phyloP scores from a whole-genome alignment of 2,113 vertebrate genomes.

The Lepus timidus region DNA sequence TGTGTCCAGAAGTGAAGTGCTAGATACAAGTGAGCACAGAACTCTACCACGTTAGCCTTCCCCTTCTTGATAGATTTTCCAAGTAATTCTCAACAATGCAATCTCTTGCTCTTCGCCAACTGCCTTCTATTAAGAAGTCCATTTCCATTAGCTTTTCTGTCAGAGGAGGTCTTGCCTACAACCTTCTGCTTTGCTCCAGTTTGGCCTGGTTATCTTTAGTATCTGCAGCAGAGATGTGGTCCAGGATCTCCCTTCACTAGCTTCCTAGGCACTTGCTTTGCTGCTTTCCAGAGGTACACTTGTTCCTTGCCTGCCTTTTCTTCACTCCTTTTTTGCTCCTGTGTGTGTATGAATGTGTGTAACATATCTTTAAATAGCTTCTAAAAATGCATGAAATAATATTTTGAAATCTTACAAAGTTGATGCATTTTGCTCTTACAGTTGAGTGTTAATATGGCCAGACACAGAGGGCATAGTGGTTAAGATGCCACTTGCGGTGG shows the following conservation, averaged over 20 bases:
- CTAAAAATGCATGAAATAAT: background rate
- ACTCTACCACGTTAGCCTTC: background rate
- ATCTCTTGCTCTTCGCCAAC: background rate
- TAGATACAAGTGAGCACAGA: background rate
- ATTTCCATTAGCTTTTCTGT: slow-evolving; percentile 1
- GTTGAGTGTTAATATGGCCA: background rate
- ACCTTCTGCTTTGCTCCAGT: background rate
- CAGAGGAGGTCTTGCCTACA: background rate
- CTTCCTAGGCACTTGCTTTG: background rate
- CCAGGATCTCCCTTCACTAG: background rate
- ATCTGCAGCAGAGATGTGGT: background rate
- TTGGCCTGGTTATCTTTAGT: background rate
- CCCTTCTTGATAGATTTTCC: background rate
- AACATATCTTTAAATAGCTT: background rate
- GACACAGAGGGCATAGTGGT: background rate
- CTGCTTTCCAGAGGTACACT: background rate
- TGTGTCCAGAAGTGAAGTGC: background rate
- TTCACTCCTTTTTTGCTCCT: background rate
- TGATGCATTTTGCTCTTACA: slow-evolving; percentile 34
- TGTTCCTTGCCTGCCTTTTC: background rate
- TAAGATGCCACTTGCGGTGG: too few relatives aligned
- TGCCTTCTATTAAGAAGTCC: background rate
- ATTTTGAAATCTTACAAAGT: background rate
- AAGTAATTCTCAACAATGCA: background rate
- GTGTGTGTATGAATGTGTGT: background rate